Evolutionary conservation across 2,113 vertebrate genomes (phyloP).

Genomic region (Cichladusa arquata): DNA sequence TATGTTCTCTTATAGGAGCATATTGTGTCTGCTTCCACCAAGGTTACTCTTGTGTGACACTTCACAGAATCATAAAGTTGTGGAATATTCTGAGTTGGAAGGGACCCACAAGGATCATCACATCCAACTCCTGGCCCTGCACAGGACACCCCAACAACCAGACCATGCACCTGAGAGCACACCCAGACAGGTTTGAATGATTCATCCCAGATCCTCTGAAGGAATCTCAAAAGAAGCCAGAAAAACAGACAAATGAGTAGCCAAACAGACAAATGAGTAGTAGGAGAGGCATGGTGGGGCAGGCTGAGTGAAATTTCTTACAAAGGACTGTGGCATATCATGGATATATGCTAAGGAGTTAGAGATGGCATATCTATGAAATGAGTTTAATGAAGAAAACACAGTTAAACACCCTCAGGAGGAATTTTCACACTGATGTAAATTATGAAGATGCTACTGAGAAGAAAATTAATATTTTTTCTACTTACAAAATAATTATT

Average conservation of each 20-base stretch:
- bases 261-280: neutral
- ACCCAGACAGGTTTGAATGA: neutral
- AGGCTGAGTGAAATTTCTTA: neutral
- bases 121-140: rapidly evolving
- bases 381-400: neutral
- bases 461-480: neutral
- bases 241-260: neutral
- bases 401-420: neutral
- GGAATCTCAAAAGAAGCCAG: neutral
- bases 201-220: neutral
- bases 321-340: rapidly evolving
- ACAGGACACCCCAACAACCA: neutral
- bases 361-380: neutral
- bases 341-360: neutral
- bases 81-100: neutral
- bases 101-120: neutral
- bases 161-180: neutral
- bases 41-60: neutral
- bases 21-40: neutral
- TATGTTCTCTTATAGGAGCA: neutral
- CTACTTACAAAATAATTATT: neutral
- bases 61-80: neutral
- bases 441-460: neutral
- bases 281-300: neutral
- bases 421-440: neutral